Evolutionary conservation across 92 coral and sea anemone genomes (phyloP).

Genomic region (Pocillopora meandrina): DNA sequence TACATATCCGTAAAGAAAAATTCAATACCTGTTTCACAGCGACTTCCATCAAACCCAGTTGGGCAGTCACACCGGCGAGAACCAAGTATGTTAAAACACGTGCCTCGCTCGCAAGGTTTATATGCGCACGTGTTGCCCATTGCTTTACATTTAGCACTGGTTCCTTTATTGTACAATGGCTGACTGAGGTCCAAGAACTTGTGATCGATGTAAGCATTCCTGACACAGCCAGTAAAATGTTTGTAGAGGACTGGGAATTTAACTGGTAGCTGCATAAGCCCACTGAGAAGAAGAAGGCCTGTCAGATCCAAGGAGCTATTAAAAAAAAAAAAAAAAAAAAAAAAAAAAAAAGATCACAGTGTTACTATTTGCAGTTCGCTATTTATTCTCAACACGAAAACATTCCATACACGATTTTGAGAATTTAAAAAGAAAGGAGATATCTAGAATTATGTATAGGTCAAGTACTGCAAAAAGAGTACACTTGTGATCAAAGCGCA

Average conservation of each 20-base stretch:
- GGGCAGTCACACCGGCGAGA: conserved; percentile 72
- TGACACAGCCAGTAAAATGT: conserved; percentile 79
- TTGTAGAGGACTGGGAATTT: conserved; percentile 61
- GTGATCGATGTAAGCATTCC: conserved; percentile 74
- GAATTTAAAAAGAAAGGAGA: no score
- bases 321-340: not conserved
- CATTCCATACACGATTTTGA: no score
- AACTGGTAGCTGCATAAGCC: conserved; percentile 53
- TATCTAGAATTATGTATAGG: no score
- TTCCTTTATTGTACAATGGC: conserved; percentile 64
- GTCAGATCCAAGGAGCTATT: conserved; percentile 86
- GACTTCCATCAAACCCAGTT: conserved; percentile 76
- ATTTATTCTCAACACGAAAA: no score
- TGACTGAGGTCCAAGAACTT: conserved; percentile 73
- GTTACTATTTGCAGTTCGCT: not conserved
- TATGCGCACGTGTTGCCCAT: conserved; percentile 70
- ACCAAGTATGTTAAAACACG: conserved; percentile 69
- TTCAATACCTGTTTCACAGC: conserved; percentile 72
- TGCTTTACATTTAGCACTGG: conserved; percentile 65
- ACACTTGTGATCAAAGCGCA: no score
- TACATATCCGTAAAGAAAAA: no score
- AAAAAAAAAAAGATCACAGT: no score
- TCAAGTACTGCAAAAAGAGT: no score
- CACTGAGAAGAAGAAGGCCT: conserved; percentile 87
- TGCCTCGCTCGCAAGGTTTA: conserved; percentile 75